These are phyloP conservation scores for Manis crassicaudata DNA, from an alignment of 2,797 vertebrate species.

Conservation along the genomic window DNA sequence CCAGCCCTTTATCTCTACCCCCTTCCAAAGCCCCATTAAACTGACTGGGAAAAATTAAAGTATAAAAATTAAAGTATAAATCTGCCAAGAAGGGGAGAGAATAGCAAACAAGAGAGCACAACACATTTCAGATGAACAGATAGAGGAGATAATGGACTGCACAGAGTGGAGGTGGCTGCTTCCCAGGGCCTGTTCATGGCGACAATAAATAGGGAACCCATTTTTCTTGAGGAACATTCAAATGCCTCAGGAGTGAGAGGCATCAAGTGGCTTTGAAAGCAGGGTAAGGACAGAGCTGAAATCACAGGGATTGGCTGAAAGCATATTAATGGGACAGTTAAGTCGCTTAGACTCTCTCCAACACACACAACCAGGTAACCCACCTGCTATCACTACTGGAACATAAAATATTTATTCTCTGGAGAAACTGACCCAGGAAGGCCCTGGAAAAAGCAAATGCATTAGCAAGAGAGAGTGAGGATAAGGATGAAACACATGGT, in stretches of 20 bases:
- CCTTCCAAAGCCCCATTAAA: not conserved
- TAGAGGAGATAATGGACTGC: not conserved
- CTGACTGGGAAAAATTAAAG: not conserved
- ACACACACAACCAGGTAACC: not conserved
- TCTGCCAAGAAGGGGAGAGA: not conserved
- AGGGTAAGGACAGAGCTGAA: not conserved
- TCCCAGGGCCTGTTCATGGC: no score
- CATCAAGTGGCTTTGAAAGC: not conserved
- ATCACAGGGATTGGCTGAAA: not conserved
- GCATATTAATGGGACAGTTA: not conserved
- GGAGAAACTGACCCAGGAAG: constrained; percentile 12
- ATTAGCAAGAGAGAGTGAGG: not conserved
- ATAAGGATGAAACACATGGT: not conserved
- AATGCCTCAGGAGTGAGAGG: not conserved
- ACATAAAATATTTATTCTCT: not conserved
- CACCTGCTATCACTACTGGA: not conserved
- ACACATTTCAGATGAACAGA: not conserved
- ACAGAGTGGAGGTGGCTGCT: not conserved
- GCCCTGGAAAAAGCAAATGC: not conserved
- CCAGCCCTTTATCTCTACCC: not conserved
- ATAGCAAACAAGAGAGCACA: not conserved
- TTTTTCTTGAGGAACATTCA: not conserved
- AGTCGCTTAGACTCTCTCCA: not conserved
- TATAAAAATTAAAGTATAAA: not conserved
- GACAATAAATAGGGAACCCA: not conserved